Evolutionary conservation across 2,888 invertebrate genomes (phyloP).

Genomic region (Erpobdella octoculata): DNA sequence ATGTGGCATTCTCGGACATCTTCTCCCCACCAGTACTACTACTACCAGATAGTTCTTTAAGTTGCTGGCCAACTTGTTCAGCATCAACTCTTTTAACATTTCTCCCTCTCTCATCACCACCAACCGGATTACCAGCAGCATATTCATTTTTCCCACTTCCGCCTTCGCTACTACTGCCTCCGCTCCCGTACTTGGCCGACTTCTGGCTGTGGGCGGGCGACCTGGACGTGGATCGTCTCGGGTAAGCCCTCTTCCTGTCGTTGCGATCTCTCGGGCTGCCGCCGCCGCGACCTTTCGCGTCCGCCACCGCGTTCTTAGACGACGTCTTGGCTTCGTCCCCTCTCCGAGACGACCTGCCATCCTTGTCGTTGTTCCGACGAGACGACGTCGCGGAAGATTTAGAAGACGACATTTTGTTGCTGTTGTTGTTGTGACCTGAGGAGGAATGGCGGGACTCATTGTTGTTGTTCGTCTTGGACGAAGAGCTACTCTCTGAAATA

Average conservation of each 20-base stretch:
- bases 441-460: not conserved
- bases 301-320: not conserved
- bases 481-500: not conserved
- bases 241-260: constrained; percentile 4
- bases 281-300: not conserved
- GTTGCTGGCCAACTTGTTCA: no score
- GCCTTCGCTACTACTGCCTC: not conserved
- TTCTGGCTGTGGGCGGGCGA: constrained; percentile 7
- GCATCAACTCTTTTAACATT: no score
- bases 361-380: not conserved
- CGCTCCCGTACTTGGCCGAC: not conserved
- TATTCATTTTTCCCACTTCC: not conserved
- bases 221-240: not conserved
- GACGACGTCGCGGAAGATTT: not conserved
- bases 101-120: no score
- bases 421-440: not conserved
- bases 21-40: no score
- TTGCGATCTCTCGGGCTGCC: not conserved
- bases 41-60: no score
- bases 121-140: no score
- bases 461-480: constrained; percentile 9
- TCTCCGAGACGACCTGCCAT: not conserved
- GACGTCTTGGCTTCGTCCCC: not conserved
- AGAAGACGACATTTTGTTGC: not conserved
- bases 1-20: no score